These are phyloP conservation scores for Eriosoma lanigerum DNA, from an alignment of 1,140 invertebrate species.

Conservation along the genomic window DNA sequence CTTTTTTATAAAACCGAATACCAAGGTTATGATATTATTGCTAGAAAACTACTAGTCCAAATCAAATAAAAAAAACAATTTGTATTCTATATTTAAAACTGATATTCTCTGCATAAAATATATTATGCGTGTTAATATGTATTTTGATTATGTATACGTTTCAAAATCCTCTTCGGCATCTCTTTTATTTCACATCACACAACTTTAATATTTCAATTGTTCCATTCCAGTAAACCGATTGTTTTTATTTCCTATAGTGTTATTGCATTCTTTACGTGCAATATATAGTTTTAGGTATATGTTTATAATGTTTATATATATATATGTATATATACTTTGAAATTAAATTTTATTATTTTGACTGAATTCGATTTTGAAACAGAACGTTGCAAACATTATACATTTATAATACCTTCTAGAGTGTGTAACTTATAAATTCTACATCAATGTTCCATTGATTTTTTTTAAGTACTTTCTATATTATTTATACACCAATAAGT, in stretches of 20 bases:
- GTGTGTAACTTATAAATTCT: background rate
- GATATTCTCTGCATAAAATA: background rate
- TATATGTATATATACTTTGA: background rate
- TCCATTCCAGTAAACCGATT: background rate
- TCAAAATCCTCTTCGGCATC: background rate
- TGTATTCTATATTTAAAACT: background rate
- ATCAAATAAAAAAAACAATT: no score
- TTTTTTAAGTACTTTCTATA: background rate
- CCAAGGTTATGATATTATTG: no score
- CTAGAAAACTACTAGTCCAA: background rate
- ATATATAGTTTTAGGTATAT: background rate
- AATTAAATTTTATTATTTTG: background rate
- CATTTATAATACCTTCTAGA: background rate
- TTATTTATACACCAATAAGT: background rate
- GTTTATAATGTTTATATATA: background rate
- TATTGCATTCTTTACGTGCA: background rate
- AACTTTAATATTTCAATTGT: conserved; percentile 11
- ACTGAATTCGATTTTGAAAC: background rate
- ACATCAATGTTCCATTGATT: background rate
- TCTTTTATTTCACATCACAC: background rate
- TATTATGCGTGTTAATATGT: background rate
- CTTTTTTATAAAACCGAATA: no score
- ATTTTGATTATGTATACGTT: background rate
- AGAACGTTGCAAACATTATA: background rate
- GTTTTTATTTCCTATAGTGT: conserved; percentile 29